phyloP scores from a whole-genome alignment of 2,888 invertebrate species.

The Clivina fossor region DNA sequence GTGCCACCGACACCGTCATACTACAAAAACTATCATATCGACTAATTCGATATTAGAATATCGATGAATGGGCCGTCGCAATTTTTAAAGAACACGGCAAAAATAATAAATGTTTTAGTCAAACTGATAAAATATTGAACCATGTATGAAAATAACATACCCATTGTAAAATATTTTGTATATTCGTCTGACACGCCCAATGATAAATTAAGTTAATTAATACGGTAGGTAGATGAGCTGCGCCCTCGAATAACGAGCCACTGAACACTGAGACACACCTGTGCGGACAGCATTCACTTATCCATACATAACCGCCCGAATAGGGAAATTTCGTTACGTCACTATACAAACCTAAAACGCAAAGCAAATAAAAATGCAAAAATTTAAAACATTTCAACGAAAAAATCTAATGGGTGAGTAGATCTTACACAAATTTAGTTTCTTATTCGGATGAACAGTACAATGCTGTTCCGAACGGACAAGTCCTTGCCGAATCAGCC shows the following conservation, averaged over 20 bases:
- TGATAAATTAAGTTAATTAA: constrained; percentile 84
- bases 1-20: no score
- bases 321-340: constrained; percentile 83
- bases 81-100: no score
- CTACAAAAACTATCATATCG: no score
- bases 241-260: constrained; percentile 84
- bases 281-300: constrained; percentile 83
- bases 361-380: constrained; percentile 36
- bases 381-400: no score
- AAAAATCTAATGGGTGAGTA: no score
- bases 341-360: constrained; percentile 72
- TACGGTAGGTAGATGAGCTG: constrained; percentile 80
- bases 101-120: no score
- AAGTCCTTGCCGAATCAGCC: constrained; percentile 84
- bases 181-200: constrained; percentile 89
- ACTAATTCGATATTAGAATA: no score
- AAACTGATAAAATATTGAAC: no score
- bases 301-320: constrained; percentile 91
- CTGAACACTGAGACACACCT: constrained; percentile 84
- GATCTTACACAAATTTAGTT: constrained; percentile 70
- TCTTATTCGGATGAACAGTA: constrained; percentile 65
- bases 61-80: no score
- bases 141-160: constrained; percentile 62
- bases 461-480: constrained; percentile 80
- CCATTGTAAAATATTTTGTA: constrained; percentile 87